Evolutionary conservation across 2,797 vertebrate species (phyloP).

Genomic region (Gouania willdenowi): DNA sequence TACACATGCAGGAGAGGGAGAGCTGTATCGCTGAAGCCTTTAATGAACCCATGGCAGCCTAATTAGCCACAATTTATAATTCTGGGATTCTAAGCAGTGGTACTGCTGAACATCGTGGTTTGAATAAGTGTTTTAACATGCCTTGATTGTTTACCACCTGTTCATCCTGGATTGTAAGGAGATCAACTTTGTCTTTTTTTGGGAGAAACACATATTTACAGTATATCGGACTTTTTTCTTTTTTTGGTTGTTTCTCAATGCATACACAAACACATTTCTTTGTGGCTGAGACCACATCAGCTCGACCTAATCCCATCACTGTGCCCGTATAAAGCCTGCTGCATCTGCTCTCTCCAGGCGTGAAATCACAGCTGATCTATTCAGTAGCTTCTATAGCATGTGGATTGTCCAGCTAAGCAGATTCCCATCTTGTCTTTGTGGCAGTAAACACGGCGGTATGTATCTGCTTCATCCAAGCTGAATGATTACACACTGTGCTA

Average conservation of each 20-base stretch:
- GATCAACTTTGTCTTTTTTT: too few relatives aligned
- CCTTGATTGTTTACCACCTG: slow-evolving; percentile 95
- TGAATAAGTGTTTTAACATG: slow-evolving; percentile 91
- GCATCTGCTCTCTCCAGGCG: slow-evolving; percentile 26
- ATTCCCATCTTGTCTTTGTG: slow-evolving; percentile 19
- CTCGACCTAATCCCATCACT: slow-evolving; percentile 27
- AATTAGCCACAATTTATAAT: slow-evolving; percentile 99
- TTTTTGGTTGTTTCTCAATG: slow-evolving; percentile 17
- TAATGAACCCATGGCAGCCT: slow-evolving; percentile 99
- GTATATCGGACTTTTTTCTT: too few relatives aligned
- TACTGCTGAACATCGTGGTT: slow-evolving; percentile 92
- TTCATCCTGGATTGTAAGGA: too few relatives aligned
- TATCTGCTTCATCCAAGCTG: slow-evolving; percentile 17
- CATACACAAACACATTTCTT: not conserved
- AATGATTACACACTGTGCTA: slow-evolving; percentile 6
- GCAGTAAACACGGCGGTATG: slow-evolving; percentile 9
- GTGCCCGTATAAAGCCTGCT: slow-evolving; percentile 2
- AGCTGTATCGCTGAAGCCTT: slow-evolving; percentile 95
- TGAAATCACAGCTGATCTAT: slow-evolving; percentile 55
- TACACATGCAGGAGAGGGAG: slow-evolving; percentile 98
- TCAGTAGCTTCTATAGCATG: slow-evolving; percentile 12
- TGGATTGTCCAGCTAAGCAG: slow-evolving; percentile 31
- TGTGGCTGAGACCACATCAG: not conserved
- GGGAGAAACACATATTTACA: too few relatives aligned
- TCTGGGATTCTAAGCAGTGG: slow-evolving; percentile 96